Percentiles rank a stretch among this genome's conserved stretches.
phyloP scores from a whole-genome alignment of 1,140 invertebrate genomes.

The Charaxes varanes region DNA sequence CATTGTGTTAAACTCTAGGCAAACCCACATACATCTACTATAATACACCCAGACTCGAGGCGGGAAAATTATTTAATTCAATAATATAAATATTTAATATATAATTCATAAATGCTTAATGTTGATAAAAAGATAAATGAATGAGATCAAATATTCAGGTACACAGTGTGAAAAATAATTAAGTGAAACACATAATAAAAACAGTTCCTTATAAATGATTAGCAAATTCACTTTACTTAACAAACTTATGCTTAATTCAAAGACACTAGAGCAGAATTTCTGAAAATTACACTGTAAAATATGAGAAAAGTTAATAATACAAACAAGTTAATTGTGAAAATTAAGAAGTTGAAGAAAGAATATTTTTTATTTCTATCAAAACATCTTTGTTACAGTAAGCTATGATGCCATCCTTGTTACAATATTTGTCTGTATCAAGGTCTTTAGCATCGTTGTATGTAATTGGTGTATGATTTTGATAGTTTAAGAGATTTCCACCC shows the following conservation, averaged over 20 bases:
- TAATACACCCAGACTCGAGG: too few relatives aligned
- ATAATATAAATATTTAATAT: too few relatives aligned
- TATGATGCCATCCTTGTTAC: slow-evolving; percentile 53
- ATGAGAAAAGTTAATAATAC: neutral
- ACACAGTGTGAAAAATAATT: neutral
- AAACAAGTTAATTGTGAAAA: neutral
- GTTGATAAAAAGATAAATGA: too few relatives aligned
- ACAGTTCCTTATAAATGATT: too few relatives aligned
- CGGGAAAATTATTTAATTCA: too few relatives aligned
- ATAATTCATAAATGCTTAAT: too few relatives aligned
- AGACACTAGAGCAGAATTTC: too few relatives aligned
- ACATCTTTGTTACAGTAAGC: slow-evolving; percentile 34
- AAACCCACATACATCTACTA: too few relatives aligned
- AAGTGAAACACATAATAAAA: neutral
- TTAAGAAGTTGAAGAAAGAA: slow-evolving; percentile 13
- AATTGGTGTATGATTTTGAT: slow-evolving; percentile 26
- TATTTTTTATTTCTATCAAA: slow-evolving; percentile 33
- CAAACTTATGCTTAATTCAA: neutral
- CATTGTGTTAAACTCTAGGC: too few relatives aligned
- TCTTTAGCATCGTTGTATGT: slow-evolving; percentile 42
- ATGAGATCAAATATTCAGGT: slow-evolving; percentile 18
- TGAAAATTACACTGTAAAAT: too few relatives aligned
- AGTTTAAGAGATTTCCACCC: slow-evolving; percentile 44
- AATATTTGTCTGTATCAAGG: slow-evolving; percentile 38
- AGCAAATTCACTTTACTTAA: too few relatives aligned